Percentiles rank a stretch among this genome's conserved stretches.
phyloP scores from a whole-genome alignment of 2,797 vertebrate genomes.

The Rhinogobio ventralis region DNA sequence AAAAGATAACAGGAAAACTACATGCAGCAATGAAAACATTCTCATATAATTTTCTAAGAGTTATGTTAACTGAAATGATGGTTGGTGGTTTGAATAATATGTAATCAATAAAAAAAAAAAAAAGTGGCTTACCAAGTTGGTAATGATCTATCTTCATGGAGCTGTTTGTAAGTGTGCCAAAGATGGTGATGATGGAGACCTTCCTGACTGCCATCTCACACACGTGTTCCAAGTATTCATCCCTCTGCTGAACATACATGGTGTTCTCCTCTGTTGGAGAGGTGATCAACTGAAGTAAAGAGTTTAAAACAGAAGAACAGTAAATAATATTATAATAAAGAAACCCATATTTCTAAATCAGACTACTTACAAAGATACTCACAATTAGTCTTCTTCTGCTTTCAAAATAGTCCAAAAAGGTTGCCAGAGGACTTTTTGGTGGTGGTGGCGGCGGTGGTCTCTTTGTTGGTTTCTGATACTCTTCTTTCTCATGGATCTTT shows the following conservation, averaged over 20 bases:
- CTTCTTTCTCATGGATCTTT: constrained; percentile 81
- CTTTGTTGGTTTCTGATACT: constrained; percentile 81
- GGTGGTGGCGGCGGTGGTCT: constrained; percentile 68
- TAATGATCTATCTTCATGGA: constrained; percentile 99
- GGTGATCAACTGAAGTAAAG: constrained; percentile 86
- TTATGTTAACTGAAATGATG: neutral
- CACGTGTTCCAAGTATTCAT: constrained; percentile 96
- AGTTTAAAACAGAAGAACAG: neutral
- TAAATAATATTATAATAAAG: constrained; percentile 10
- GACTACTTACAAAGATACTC: constrained; percentile 72
- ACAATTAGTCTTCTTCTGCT: constrained; percentile 92
- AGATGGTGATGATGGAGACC: constrained; percentile 94
- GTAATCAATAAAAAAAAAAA: neutral
- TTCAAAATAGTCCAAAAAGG: constrained; percentile 92
- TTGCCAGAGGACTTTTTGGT: constrained; percentile 78
- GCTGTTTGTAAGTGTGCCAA: constrained; percentile 92
- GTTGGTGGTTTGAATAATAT: neutral
- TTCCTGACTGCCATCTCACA: constrained; percentile 99
- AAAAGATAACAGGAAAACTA: constrained; percentile 18
- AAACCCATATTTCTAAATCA: constrained; percentile 5
- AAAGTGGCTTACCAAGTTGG: constrained; percentile 87
- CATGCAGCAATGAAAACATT: neutral
- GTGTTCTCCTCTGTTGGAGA: constrained; percentile 86
- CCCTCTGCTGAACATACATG: constrained; percentile 95
- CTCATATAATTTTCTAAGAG: neutral